Evolutionary conservation across 2,797 vertebrate genomes (phyloP).

Genomic region (Siniperca obscura): DNA sequence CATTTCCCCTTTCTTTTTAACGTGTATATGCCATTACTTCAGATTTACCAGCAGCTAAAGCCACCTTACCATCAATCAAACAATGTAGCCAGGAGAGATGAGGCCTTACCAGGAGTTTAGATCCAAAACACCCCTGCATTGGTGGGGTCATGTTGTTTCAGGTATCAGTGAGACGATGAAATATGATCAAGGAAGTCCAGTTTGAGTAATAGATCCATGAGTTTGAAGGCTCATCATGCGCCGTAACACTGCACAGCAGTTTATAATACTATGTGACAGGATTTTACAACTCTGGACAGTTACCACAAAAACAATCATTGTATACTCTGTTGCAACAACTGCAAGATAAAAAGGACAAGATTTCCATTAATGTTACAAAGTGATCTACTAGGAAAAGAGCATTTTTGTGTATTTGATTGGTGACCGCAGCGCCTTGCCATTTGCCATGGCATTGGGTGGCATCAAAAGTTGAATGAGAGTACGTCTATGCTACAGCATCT

Average conservation of each 20-base stretch:
- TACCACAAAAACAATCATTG: neutral
- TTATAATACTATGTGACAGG: neutral
- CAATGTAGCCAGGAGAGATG: slow-evolving; percentile 10
- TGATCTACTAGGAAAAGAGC: too few relatives aligned
- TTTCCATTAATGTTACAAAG: neutral
- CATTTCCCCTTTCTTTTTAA: slow-evolving; percentile 61
- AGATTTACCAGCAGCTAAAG: slow-evolving; percentile 56
- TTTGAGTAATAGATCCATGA: neutral
- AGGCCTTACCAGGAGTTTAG: slow-evolving; percentile 13
- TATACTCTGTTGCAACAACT: too few relatives aligned
- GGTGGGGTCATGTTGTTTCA: slow-evolving; percentile 6
- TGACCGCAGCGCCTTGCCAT: neutral
- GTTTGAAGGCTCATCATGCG: slow-evolving; percentile 1
- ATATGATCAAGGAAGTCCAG: slow-evolving; percentile 10
- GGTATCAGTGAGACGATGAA: slow-evolving; percentile 14
- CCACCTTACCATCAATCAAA: slow-evolving; percentile 30
- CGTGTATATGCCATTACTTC: slow-evolving; percentile 30
- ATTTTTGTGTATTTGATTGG: neutral
- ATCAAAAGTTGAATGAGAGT: neutral
- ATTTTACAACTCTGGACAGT: slow-evolving; percentile 5
- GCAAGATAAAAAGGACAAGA: neutral
- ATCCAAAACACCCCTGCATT: slow-evolving; percentile 17
- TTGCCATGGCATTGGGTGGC: neutral
- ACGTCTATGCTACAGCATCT: neutral
- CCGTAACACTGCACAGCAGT: neutral